These are phyloP conservation scores for Batillaria attramentaria DNA, from an alignment of 1,140 invertebrate species.

Conservation along the genomic window DNA sequence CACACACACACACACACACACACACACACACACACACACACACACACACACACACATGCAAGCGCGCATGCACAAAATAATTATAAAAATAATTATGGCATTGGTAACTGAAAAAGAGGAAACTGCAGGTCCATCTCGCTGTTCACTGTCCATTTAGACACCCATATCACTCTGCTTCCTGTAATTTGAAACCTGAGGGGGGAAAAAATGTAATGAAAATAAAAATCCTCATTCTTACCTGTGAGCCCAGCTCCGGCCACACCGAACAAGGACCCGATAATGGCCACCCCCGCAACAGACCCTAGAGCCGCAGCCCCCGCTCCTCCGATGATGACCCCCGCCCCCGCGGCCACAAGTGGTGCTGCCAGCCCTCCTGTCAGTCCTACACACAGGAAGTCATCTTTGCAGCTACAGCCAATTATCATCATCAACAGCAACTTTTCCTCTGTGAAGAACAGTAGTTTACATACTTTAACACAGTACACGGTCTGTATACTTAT, in stretches of 20 bases:
- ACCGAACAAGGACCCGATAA: slow-evolving; percentile 81
- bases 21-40: not conserved
- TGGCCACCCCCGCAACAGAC: slow-evolving; percentile 77
- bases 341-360: slow-evolving; percentile 79
- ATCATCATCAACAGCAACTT: too few relatives aligned
- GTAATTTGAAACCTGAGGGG: too few relatives aligned
- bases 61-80: not conserved
- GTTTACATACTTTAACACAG: too few relatives aligned
- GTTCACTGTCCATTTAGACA: too few relatives aligned
- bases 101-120: too few relatives aligned
- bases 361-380: slow-evolving; percentile 80
- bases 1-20: not conserved
- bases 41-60: not conserved
- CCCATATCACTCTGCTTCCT: too few relatives aligned
- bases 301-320: slow-evolving; percentile 77
- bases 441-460: too few relatives aligned
- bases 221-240: slow-evolving; percentile 71
- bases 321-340: slow-evolving; percentile 74
- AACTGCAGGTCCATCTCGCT: too few relatives aligned
- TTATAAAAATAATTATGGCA: too few relatives aligned
- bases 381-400: slow-evolving; percentile 51
- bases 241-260: slow-evolving; percentile 80
- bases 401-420: not conserved
- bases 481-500: too few relatives aligned
- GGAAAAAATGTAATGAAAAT: not conserved